A percentile compares a stretch with the other conserved stretches of the same genome.
These are phyloP conservation scores for Pocillopora meandrina DNA, from an alignment of 92 coral and sea anemone genomes.

Conservation along the genomic window DNA sequence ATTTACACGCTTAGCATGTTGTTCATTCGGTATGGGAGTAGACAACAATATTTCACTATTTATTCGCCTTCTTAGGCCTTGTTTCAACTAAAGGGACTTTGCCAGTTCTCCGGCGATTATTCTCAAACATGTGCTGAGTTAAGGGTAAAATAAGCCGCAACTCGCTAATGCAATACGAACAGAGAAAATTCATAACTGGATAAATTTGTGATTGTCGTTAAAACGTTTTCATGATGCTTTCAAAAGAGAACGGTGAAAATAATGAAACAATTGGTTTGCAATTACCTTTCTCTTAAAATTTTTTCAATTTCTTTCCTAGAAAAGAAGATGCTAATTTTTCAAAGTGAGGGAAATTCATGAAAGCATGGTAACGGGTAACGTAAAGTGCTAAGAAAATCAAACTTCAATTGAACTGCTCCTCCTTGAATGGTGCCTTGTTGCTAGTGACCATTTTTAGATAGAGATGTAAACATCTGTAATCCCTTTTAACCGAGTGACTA, in stretches of 20 bases:
- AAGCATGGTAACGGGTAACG: not conserved
- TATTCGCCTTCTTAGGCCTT: not conserved
- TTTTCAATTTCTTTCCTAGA: not conserved
- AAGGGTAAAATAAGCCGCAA: not conserved
- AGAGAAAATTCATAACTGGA: not conserved
- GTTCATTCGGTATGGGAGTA: not conserved
- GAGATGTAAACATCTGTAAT: constrained; percentile 3
- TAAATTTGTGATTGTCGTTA: not conserved
- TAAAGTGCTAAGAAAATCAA: not conserved
- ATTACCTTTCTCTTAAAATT: not conserved
- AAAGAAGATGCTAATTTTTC: not conserved
- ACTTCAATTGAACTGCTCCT: not conserved
- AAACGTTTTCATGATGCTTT: not conserved
- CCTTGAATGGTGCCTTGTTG: not conserved
- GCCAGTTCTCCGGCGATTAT: not conserved
- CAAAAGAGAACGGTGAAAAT: not conserved
- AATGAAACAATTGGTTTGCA: not conserved
- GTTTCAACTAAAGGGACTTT: not conserved
- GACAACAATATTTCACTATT: not conserved
- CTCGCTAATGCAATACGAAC: not conserved
- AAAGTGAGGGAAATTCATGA: not conserved
- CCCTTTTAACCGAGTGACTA: not conserved
- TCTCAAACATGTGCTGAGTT: not conserved
- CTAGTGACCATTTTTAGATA: not conserved
- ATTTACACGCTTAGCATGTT: constrained; percentile 13